A percentile compares a stretch with the other conserved stretches of the same genome.
Evolutionary conservation across 92 coral and sea anemone species (phyloP).

Genomic region (Bergia sp.): DNA sequence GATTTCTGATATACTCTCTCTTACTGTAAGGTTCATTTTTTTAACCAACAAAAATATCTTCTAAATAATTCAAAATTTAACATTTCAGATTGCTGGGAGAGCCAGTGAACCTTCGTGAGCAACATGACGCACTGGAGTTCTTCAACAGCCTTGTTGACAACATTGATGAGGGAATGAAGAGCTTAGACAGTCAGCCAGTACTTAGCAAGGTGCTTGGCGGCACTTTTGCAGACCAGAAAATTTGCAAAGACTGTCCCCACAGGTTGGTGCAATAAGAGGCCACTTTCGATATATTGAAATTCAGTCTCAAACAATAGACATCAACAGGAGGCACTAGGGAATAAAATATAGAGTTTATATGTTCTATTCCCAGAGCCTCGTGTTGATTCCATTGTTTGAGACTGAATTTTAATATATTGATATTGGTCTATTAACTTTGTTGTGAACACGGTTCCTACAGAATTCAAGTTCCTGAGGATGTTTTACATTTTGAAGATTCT

Average conservation of each 20-base stretch:
- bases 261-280: conserved; percentile 53
- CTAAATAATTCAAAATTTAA: background rate
- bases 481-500: background rate
- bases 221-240: conserved; percentile 97
- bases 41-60: background rate
- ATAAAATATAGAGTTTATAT: no score
- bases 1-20: no score
- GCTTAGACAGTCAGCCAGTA: conserved; percentile 73
- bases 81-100: conserved; percentile 85
- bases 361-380: no score
- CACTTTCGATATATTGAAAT: no score
- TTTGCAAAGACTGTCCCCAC: conserved; percentile 98
- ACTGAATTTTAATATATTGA: no score
- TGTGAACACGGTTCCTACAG: background rate
- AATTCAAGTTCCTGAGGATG: background rate
- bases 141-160: conserved; percentile 97
- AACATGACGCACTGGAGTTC: conserved; percentile 97
- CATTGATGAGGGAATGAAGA: conserved; percentile 92
- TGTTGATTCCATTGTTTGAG: no score
- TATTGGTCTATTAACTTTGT: background rate
- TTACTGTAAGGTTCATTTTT: background rate
- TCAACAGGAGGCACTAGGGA: no score
- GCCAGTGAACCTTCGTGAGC: conserved; percentile 97
- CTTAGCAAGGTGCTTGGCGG: conserved; percentile 94
- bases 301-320: no score